A percentile compares a stretch with the other conserved stretches of the same genome.
Evolutionary conservation across 2,888 invertebrate species (phyloP).

Genomic region (Tridacna gigas): DNA sequence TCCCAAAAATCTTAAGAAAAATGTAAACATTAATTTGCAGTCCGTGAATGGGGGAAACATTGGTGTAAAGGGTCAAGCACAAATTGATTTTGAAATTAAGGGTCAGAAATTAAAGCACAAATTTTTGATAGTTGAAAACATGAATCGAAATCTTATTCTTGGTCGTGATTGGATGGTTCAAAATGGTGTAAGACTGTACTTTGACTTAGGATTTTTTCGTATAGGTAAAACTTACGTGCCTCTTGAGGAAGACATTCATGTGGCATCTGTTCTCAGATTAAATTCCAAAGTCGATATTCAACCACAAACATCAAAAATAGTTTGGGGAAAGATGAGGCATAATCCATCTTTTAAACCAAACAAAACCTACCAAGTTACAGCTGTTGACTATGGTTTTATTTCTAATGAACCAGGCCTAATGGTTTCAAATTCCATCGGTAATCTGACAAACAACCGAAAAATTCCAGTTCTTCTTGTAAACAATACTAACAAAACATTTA

Average conservation of each 20-base stretch:
- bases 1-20: background rate
- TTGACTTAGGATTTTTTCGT: conserved; percentile 18
- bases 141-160: too few relatives aligned
- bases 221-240: background rate
- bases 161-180: too few relatives aligned
- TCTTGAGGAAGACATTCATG: background rate
- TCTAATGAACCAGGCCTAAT: conserved; percentile 18
- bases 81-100: conserved; percentile 2
- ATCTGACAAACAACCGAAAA: background rate
- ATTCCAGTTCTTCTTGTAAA: conserved; percentile 9
- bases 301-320: too few relatives aligned
- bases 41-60: conserved; percentile 10
- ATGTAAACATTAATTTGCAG: background rate
- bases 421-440: conserved; percentile 13
- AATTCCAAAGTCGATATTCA: too few relatives aligned
- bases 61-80: background rate
- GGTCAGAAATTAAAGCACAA: conserved; percentile 24
- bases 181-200: conserved; percentile 24
- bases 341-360: background rate
- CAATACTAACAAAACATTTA: too few relatives aligned
- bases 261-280: background rate
- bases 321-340: background rate
- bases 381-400: conserved; percentile 14
- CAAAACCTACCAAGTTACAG: too few relatives aligned
- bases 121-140: conserved; percentile 20